Conservation (phyloP, 2,888 invertebrate species). For the Phyllotreta cruciferae region DNA sequence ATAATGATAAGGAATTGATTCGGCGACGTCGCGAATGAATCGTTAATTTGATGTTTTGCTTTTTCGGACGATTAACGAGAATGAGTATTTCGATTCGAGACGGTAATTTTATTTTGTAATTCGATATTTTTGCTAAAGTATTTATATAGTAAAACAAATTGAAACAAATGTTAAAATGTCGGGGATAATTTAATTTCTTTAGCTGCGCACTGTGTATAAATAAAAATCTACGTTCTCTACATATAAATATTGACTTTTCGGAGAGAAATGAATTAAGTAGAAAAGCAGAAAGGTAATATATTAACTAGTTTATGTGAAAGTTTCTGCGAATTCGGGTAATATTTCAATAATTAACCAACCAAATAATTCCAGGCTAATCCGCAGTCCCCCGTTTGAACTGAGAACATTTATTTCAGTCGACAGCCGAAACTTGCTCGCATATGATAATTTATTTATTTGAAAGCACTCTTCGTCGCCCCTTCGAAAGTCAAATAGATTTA, state of each 20-base stretch:
- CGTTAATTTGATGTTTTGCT: too few relatives aligned
- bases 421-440: constrained; percentile 17
- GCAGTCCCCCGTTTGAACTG: constrained; percentile 16
- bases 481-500: constrained; percentile 46
- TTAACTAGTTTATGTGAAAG: neutral
- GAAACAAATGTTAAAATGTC: too few relatives aligned
- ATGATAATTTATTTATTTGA: constrained; percentile 44
- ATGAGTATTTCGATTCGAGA: too few relatives aligned
- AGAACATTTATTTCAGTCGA: constrained; percentile 27
- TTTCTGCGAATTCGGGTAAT: constrained; percentile 8
- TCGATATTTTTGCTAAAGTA: too few relatives aligned
- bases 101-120: too few relatives aligned
- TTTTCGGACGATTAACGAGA: too few relatives aligned
- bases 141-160: too few relatives aligned
- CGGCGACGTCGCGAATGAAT: too few relatives aligned
- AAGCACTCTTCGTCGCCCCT: constrained; percentile 46
- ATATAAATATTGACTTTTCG: too few relatives aligned
- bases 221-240: too few relatives aligned
- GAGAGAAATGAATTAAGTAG: constrained; percentile 5
- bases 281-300: neutral
- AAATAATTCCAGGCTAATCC: constrained; percentile 25
- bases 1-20: constrained; percentile 8
- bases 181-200: too few relatives aligned
- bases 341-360: constrained; percentile 22
- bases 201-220: too few relatives aligned